These are phyloP conservation scores for Diplodus puntazzo DNA, from an alignment of 2,797 vertebrate species.

Conservation along the genomic window DNA sequence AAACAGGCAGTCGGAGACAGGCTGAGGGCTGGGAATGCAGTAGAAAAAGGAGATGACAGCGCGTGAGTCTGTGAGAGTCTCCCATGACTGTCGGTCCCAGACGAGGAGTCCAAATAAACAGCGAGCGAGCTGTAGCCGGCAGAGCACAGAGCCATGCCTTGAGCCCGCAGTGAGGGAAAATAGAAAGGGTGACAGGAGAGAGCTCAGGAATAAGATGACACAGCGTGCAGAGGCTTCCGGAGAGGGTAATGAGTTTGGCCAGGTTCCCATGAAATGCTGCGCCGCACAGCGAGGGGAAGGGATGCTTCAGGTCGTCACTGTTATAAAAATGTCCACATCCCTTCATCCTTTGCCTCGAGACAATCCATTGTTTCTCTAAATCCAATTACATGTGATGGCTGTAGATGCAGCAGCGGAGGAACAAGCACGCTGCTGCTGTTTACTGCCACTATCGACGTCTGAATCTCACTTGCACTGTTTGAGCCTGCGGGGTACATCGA, in stretches of 20 bases:
- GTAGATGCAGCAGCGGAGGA: constrained; percentile 36
- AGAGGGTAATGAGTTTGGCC: constrained; percentile 77
- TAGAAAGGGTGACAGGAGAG: constrained; percentile 45
- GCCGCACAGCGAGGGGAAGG: constrained; percentile 17
- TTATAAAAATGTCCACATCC: constrained; percentile 17
- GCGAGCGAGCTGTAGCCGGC: constrained; percentile 25
- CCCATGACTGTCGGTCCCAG: constrained; percentile 70
- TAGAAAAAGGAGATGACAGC: constrained; percentile 58
- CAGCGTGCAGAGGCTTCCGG: constrained; percentile 53
- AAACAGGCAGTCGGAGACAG: constrained; percentile 55
- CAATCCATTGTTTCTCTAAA: constrained; percentile 36
- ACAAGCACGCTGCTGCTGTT: constrained; percentile 28
- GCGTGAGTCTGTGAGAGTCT: constrained; percentile 62
- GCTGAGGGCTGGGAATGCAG: constrained; percentile 50
- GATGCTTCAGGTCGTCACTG: constrained; percentile 21
- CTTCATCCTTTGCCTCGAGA: constrained; percentile 24
- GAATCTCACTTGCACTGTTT: constrained; percentile 55
- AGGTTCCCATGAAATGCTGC: constrained; percentile 52
- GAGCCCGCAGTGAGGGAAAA: constrained; percentile 48
- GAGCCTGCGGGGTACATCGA: constrained; percentile 34
- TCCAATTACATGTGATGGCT: constrained; percentile 36
- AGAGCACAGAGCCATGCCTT: constrained; percentile 38
- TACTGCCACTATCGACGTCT: constrained; percentile 48
- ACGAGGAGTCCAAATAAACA: constrained; percentile 73
- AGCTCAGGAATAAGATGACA: constrained; percentile 66